phyloP scores from a whole-genome alignment of 2,113 vertebrate species.

The Benitochromis conjunctus region DNA sequence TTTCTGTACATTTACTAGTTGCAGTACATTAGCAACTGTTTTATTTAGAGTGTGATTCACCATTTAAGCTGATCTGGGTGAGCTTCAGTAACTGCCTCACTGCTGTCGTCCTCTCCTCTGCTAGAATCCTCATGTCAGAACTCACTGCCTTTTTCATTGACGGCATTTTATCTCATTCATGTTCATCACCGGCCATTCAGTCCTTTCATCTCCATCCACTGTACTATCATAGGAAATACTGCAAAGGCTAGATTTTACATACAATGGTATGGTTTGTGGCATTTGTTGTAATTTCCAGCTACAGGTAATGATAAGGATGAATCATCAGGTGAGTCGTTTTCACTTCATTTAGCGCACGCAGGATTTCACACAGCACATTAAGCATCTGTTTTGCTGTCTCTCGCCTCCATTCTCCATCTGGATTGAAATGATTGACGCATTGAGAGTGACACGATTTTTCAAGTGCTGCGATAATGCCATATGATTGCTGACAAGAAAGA shows the following conservation, averaged over 20 bases:
- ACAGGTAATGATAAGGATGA: neutral
- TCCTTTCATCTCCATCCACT: neutral
- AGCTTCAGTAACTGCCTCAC: neutral
- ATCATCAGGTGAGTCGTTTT: slow-evolving; percentile 39
- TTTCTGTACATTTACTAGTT: neutral
- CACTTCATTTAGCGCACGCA: neutral
- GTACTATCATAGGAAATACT: neutral
- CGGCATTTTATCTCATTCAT: neutral
- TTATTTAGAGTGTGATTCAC: neutral
- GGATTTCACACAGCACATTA: slow-evolving; percentile 17
- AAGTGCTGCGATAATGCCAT: neutral
- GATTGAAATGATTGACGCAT: neutral
- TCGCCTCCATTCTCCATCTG: slow-evolving; percentile 23
- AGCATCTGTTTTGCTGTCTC: slow-evolving; percentile 25
- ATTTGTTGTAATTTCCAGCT: neutral
- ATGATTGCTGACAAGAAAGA: neutral
- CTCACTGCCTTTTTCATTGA: neutral
- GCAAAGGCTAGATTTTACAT: neutral
- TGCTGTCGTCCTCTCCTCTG: neutral
- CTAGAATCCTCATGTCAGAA: neutral
- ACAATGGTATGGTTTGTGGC: neutral
- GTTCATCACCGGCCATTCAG: neutral
- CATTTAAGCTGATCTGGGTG: slow-evolving; percentile 24
- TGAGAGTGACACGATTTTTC: neutral
- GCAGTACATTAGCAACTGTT: neutral